These are phyloP conservation scores for Megastigmus dorsalis DNA, from an alignment of 2,888 invertebrate genomes.

Conservation along the genomic window DNA sequence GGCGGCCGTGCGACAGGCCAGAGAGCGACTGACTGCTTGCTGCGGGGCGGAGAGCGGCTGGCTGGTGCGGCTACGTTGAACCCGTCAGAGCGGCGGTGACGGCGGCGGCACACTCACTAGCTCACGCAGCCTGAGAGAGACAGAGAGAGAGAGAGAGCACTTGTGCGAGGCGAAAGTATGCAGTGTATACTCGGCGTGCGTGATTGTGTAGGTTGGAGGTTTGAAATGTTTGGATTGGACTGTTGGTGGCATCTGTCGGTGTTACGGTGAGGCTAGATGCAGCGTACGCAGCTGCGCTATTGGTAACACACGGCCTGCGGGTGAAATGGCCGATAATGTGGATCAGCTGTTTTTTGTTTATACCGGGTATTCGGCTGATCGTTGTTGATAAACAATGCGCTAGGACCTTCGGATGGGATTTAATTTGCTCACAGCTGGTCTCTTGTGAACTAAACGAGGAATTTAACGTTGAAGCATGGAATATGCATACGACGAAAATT, in stretches of 20 bases:
- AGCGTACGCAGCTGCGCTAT: too few relatives aligned
- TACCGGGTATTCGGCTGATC: too few relatives aligned
- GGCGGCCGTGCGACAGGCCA: slow-evolving; percentile 37
- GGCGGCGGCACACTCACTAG: not conserved
- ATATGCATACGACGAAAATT: too few relatives aligned
- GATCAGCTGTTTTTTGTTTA: slow-evolving; percentile 43
- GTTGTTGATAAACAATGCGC: slow-evolving; percentile 4
- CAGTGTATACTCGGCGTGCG: too few relatives aligned
- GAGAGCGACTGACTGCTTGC: slow-evolving; percentile 47
- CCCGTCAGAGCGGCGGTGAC: not conserved
- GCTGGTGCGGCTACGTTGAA: not conserved
- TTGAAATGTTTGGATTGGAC: not conserved
- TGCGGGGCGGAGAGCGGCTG: not conserved
- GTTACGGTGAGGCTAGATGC: too few relatives aligned
- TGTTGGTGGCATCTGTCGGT: slow-evolving; percentile 17
- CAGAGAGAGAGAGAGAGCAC: too few relatives aligned
- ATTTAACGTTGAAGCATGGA: too few relatives aligned
- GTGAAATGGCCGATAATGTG: not conserved
- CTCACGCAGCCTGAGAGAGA: too few relatives aligned
- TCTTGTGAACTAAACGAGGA: too few relatives aligned
- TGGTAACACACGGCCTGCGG: too few relatives aligned
- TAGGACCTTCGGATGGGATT: not conserved
- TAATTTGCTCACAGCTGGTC: too few relatives aligned
- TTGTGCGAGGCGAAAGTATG: too few relatives aligned
- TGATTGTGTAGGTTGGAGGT: not conserved